These are phyloP conservation scores for Dryobotodes eremita DNA, from an alignment of 2,888 invertebrate genomes.

Conservation along the genomic window DNA sequence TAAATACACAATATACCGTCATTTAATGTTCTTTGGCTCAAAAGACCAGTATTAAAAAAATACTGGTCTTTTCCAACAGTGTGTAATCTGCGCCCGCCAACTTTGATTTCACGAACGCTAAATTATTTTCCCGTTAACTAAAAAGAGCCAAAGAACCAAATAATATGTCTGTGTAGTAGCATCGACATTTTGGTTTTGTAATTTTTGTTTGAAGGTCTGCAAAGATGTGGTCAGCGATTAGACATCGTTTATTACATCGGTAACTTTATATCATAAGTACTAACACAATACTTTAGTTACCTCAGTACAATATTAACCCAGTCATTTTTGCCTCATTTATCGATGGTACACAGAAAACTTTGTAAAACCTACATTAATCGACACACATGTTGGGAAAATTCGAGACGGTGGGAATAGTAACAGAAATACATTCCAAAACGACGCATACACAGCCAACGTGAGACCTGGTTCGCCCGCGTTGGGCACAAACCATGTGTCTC, in stretches of 20 bases:
- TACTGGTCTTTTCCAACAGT: not conserved
- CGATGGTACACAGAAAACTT: slow-evolving; percentile 56
- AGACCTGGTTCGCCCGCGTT: slow-evolving; percentile 83
- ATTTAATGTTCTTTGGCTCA: slow-evolving; percentile 44
- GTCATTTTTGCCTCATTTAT: slow-evolving; percentile 23
- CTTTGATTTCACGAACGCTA: slow-evolving; percentile 10
- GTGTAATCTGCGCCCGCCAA: slow-evolving; percentile 1
- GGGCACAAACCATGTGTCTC: slow-evolving; percentile 69
- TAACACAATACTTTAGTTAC: slow-evolving; percentile 48
- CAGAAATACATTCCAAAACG: slow-evolving; percentile 56
- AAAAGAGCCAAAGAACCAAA: slow-evolving; percentile 46
- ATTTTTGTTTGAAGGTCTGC: slow-evolving; percentile 63
- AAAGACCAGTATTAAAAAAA: slow-evolving; percentile 17
- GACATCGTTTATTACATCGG: slow-evolving; percentile 64
- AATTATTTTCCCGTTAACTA: not conserved
- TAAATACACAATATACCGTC: slow-evolving; percentile 70
- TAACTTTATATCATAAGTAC: slow-evolving; percentile 51
- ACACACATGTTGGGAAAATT: slow-evolving; percentile 48
- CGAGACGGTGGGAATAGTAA: slow-evolving; percentile 46
- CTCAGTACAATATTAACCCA: slow-evolving; percentile 40
- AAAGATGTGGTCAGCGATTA: slow-evolving; percentile 65
- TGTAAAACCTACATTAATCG: slow-evolving; percentile 55
- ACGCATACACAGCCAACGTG: slow-evolving; percentile 77
- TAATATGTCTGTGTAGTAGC: slow-evolving; percentile 11
- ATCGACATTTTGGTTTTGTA: slow-evolving; percentile 57